Conservation (phyloP, 2,797 vertebrate species). For the Protosalanx chinensis region DNA sequence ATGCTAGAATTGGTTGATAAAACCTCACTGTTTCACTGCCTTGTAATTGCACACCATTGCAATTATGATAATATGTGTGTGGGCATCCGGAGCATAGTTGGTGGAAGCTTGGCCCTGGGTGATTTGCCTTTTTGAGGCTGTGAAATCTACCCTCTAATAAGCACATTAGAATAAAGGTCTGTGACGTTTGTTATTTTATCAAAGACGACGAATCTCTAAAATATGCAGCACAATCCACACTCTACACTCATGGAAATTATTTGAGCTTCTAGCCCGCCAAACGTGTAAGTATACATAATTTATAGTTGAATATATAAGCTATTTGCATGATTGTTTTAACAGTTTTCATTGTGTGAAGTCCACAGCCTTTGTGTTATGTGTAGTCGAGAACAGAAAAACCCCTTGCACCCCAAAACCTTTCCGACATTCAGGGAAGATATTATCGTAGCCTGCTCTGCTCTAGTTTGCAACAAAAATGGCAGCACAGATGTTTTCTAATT, state of each 20-base stretch:
- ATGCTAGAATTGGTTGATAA: not conserved
- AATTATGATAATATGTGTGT: constrained; percentile 17
- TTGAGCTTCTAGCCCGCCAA: not conserved
- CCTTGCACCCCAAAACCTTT: not conserved
- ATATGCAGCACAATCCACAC: not conserved
- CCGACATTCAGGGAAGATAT: not conserved
- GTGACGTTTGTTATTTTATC: not conserved
- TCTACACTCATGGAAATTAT: not conserved
- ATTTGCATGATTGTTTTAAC: not conserved
- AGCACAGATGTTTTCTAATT: not conserved
- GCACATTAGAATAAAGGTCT: not conserved
- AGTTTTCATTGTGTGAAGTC: not conserved
- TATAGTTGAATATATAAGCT: no score
- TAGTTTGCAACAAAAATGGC: not conserved
- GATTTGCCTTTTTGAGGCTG: not conserved
- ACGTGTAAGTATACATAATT: not conserved
- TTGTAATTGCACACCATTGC: constrained; percentile 15
- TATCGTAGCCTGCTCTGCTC: not conserved
- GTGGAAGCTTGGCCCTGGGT: constrained; percentile 6
- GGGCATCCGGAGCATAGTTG: constrained; percentile 4
- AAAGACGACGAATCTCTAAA: not conserved
- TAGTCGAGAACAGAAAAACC: not conserved
- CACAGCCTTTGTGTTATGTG: not conserved
- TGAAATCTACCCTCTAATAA: not conserved
- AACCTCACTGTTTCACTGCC: not conserved